These are phyloP conservation scores for Drosophila albomicans DNA, from an alignment of 1,140 invertebrate genomes.

Conservation along the genomic window DNA sequence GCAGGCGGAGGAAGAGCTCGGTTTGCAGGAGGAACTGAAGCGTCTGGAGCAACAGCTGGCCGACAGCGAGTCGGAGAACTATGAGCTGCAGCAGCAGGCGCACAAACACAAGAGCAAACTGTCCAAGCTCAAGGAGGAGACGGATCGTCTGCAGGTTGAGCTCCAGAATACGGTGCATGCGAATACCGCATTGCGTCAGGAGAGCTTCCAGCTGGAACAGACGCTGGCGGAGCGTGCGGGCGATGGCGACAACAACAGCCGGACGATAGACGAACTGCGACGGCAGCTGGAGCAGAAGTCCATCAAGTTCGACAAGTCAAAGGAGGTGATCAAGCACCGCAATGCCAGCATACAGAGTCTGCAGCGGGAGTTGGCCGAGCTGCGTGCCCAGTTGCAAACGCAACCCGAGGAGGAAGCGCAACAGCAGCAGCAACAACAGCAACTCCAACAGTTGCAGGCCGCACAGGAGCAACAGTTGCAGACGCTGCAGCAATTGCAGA, in stretches of 20 bases:
- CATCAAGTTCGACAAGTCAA: constrained; percentile 83
- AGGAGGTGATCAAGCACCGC: constrained; percentile 77
- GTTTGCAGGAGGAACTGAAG: constrained; percentile 3
- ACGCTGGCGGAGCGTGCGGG: constrained; percentile 9
- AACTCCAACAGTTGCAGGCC: constrained; percentile 65
- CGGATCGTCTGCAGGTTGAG: constrained; percentile 41
- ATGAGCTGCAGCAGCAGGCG: constrained; percentile 41
- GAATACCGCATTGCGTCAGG: constrained; percentile 52
- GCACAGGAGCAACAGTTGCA: constrained; percentile 41
- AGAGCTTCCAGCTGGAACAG: constrained; percentile 29
- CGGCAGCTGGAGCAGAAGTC: constrained; percentile 62
- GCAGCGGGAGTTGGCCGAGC: constrained; percentile 59
- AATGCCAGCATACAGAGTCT: constrained; percentile 77
- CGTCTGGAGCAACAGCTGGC: neutral
- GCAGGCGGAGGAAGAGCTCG: neutral
- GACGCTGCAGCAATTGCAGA: constrained; percentile 33
- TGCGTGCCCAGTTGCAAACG: constrained; percentile 62
- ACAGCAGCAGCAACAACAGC: constrained; percentile 68
- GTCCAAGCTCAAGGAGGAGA: constrained; percentile 38
- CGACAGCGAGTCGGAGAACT: neutral
- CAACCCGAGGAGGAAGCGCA: constrained; percentile 85
- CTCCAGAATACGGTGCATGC: constrained; percentile 50
- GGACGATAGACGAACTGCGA: constrained; percentile 51
- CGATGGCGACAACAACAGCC: constrained; percentile 11
- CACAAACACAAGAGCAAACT: constrained; percentile 43